Percentiles rank a stretch among this genome's conserved stretches.
Conservation (phyloP, 2,797 vertebrate species). For the Taeniopygia guttata region DNA sequence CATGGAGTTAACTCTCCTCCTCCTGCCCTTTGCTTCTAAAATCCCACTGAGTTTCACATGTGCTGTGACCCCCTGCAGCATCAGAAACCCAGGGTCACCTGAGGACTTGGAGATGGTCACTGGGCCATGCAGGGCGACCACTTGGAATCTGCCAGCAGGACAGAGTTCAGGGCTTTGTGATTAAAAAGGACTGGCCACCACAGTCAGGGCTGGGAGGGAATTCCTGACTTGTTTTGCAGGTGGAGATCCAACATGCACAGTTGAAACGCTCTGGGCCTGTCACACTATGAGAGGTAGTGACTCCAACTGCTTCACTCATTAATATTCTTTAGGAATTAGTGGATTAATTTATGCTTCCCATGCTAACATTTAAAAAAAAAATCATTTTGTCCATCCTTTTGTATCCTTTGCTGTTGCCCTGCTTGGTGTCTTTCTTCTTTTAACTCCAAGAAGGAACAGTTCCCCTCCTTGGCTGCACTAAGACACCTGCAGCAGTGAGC, state of each 20-base stretch:
- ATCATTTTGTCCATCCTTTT: not conserved
- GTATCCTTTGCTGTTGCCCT: not conserved
- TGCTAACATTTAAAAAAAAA: not conserved
- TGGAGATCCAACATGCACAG: fast-evolving
- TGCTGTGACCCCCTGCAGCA: not conserved
- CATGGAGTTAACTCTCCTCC: not conserved
- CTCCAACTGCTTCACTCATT: not conserved
- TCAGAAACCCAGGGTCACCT: not conserved
- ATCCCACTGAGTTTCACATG: not conserved
- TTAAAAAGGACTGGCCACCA: not conserved
- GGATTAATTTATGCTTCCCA: not conserved
- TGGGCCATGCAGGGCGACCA: fast-evolving
- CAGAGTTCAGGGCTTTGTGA: not conserved
- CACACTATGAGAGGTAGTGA: not conserved
- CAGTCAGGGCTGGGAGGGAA: not conserved
- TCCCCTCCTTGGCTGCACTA: not conserved
- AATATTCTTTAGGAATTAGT: not conserved
- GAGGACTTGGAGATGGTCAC: not conserved
- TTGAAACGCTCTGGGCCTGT: fast-evolving
- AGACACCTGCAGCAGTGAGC: not conserved
- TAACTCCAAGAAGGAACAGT: not conserved
- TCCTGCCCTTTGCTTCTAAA: not conserved
- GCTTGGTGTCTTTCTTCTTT: not conserved
- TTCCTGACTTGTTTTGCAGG: not conserved
- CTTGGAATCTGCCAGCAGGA: not conserved